Evolutionary conservation across 2,113 vertebrate genomes (phyloP), one percentile per base, ranked within the genome.

Genomic region (Uropsilus gracilis): DNA sequence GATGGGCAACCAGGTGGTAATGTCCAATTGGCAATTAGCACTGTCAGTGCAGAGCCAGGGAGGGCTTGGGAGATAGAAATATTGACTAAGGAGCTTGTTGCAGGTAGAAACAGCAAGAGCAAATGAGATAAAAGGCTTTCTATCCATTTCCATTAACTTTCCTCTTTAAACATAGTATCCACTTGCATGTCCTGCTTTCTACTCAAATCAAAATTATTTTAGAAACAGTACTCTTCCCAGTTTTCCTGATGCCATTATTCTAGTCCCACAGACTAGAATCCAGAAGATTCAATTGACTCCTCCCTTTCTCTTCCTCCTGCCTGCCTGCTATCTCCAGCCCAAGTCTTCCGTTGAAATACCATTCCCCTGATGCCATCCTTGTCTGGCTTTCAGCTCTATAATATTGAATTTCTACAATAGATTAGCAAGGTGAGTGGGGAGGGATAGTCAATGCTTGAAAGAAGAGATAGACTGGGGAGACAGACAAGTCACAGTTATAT

Each of bases 111-210:
- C 84, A 80, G 87, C 46, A 37, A 73, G 50, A 69, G 34, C 32
- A 91, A 92, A 96, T 91, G 73, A 94, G 73, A 97, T 95, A 89
- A 96, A 94, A 91, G 59, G 83, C 71, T 96, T 96, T 86, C 93
- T 89, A 82, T 96, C 82, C 91, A 94, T 93, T 94, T 95, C 91
- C 64, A 95, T 96, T 95, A 96, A 93, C 69, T 96, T 86, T 84
- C 78, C 71, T 73, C 61, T 94, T 71, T 75, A 78, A 73, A 91
- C 39, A 3, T 92, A 95, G 96, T 92, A 95, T 71, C 95, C 83
- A 78, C n/a, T 73, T 17, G 3, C 20, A 77, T 46, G 20, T 64
- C 53, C 61, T 95, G 78, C 44, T 85, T 95, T 91, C 77, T 94
- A 50, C 44, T 86, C 75, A 97, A 78, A 96, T 89, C 82, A 92